Evolutionary conservation across 2,113 vertebrate species (phyloP).

Genomic region (mouse (Mus musculus)): DNA sequence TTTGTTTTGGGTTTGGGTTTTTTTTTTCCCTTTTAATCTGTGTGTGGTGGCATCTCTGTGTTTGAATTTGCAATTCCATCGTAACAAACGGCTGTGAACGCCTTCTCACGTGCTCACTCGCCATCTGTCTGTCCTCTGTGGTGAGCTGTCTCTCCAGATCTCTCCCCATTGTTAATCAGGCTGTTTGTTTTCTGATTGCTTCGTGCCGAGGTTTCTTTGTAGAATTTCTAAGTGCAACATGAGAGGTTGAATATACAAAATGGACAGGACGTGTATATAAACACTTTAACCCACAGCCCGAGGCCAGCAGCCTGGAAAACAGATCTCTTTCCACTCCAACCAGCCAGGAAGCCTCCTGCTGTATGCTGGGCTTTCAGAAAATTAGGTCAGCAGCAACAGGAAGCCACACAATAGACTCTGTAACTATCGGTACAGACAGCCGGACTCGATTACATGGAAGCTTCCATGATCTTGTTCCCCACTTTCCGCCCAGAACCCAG

Average conservation of each 20-base stretch:
- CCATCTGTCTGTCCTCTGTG: neutral
- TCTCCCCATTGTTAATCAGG: conserved; percentile 34
- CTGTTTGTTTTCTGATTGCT: conserved; percentile 19
- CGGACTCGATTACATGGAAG: neutral
- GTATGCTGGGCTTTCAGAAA: neutral
- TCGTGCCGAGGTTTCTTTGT: conserved; percentile 10
- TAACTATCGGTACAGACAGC: neutral
- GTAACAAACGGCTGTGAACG: neutral
- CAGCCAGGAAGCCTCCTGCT: neutral
- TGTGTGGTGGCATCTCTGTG: neutral
- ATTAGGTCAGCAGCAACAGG: neutral
- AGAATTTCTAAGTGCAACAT: neutral
- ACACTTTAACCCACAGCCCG: too few relatives aligned
- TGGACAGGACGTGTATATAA: neutral
- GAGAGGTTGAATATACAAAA: neutral
- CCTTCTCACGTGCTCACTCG: neutral
- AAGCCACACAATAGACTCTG: neutral
- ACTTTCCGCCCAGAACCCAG: neutral
- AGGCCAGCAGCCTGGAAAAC: neutral
- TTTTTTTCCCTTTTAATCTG: too few relatives aligned
- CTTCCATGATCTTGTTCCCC: neutral
- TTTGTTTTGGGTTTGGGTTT: neutral
- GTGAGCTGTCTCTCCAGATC: neutral
- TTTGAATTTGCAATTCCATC: neutral
- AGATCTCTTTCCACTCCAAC: neutral